These are phyloP conservation scores for Calliopum simillimum DNA, from an alignment of 2,888 invertebrate species.

Conservation along the genomic window DNA sequence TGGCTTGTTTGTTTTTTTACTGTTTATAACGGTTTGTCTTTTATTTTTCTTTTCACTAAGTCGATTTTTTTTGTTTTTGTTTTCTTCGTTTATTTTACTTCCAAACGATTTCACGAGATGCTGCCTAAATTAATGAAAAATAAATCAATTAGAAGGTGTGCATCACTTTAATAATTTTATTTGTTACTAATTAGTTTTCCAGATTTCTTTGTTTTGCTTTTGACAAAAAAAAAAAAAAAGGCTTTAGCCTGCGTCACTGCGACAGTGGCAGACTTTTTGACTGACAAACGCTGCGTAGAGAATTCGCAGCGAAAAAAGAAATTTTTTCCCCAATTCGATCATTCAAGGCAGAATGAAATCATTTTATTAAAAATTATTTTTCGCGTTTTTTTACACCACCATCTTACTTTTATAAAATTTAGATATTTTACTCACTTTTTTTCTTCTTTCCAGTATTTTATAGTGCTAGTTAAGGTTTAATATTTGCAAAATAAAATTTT, in stretches of 20 bases:
- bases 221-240: background rate
- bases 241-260: background rate
- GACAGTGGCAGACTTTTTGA: background rate
- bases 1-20: conserved; percentile 29
- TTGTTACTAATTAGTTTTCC: background rate
- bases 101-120: background rate
- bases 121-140: background rate
- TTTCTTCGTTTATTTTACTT: conserved; percentile 9
- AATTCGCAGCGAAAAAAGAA: conserved; percentile 18
- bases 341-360: conserved; percentile 62
- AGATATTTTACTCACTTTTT: conserved; percentile 1
- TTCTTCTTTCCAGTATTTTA: background rate
- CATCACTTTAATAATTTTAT: background rate
- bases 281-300: conserved; percentile 6
- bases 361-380: conserved; percentile 47
- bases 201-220: conserved; percentile 14
- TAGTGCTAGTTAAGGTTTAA: conserved; percentile 19
- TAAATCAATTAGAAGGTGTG: background rate
- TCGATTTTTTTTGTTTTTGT: conserved; percentile 31
- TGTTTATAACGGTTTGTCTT: conserved; percentile 9
- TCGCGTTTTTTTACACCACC: background rate
- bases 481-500: conserved; percentile 37
- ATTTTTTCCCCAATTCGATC: conserved; percentile 20
- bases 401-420: background rate
- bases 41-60: background rate